phyloP scores from a whole-genome alignment of 2,888 invertebrate species.

The Lissonota sp. region DNA sequence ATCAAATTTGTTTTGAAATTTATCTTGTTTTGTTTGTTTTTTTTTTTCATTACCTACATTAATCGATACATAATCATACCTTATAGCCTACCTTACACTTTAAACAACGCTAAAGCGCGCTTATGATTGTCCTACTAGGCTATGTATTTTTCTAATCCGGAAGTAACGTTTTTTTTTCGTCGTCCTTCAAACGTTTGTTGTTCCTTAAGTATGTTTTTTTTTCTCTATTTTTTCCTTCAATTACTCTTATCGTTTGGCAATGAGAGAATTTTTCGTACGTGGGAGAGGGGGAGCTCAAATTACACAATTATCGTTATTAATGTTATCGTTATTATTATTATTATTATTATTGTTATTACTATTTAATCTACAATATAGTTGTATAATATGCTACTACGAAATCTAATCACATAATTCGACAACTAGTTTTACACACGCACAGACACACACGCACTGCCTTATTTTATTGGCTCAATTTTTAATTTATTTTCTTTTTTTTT shows the following conservation, averaged over 20 bases:
- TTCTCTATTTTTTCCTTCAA: slow-evolving; percentile 16
- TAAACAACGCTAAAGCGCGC: slow-evolving; percentile 66
- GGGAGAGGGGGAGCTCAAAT: slow-evolving; percentile 60
- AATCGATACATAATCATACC: slow-evolving; percentile 46
- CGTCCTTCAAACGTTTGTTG: neutral
- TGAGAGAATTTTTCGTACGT: slow-evolving; percentile 37
- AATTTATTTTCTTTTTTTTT: slow-evolving; percentile 30
- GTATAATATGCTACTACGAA: slow-evolving; percentile 65
- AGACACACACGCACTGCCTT: slow-evolving; percentile 55
- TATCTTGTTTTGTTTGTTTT: slow-evolving; percentile 15
- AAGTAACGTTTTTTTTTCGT: slow-evolving; percentile 40
- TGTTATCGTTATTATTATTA: slow-evolving; percentile 22
- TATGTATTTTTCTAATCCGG: slow-evolving; percentile 57
- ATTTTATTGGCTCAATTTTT: slow-evolving; percentile 65
- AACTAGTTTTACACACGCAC: slow-evolving; percentile 67
- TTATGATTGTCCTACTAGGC: slow-evolving; percentile 75
- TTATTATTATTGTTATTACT: slow-evolving; percentile 51
- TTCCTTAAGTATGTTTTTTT: slow-evolving; percentile 30
- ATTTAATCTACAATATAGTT: slow-evolving; percentile 57
- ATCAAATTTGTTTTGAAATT: too few relatives aligned
- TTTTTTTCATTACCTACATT: slow-evolving; percentile 29
- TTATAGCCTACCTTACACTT: slow-evolving; percentile 59
- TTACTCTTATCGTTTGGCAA: slow-evolving; percentile 43
- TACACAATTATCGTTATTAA: slow-evolving; percentile 43
- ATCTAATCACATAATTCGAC: slow-evolving; percentile 74